Conservation (phyloP, 2,113 vertebrate genomes). For the Hirundichthys speculiger region DNA sequence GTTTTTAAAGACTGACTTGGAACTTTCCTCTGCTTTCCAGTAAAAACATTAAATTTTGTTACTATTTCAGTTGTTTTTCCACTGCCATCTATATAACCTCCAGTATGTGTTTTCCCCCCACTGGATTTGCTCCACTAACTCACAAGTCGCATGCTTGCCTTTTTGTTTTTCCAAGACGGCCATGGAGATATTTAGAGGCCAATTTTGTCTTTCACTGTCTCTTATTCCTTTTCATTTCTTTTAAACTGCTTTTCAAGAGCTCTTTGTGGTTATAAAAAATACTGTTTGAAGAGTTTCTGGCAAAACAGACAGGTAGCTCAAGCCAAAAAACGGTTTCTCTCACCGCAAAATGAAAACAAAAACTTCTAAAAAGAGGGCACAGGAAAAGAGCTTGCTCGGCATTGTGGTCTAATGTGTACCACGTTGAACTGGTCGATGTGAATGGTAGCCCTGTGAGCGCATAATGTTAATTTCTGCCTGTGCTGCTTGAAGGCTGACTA, state of each 20-base stretch:
- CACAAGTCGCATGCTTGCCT: conserved; percentile 45
- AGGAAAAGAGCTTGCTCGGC: conserved; percentile 37
- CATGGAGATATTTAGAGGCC: conserved; percentile 58
- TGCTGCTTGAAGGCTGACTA: conserved; percentile 15
- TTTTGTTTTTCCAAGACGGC: conserved; percentile 61
- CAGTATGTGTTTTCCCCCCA: conserved; percentile 56
- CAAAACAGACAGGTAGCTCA: conserved; percentile 17
- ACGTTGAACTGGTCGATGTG: conserved; percentile 14
- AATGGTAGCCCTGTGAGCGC: background rate
- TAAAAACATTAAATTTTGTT: conserved; percentile 40
- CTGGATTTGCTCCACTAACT: conserved; percentile 64
- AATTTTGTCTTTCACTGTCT: conserved; percentile 53
- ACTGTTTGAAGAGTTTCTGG: conserved; percentile 67
- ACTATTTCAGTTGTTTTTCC: conserved; percentile 71
- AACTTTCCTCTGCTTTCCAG: conserved; percentile 51
- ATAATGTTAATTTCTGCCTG: conserved; percentile 15
- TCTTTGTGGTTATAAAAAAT: conserved; percentile 52
- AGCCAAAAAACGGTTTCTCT: conserved; percentile 57
- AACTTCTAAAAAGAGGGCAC: conserved; percentile 42
- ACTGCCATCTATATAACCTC: conserved; percentile 60
- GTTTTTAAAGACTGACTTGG: conserved; percentile 38
- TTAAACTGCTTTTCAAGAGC: conserved; percentile 76
- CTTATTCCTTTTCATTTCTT: conserved; percentile 59
- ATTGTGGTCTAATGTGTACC: conserved; percentile 38
- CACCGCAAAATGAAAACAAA: conserved; percentile 61